Evolutionary conservation across 2,888 invertebrate species (phyloP).

Genomic region (Proisotoma minuta): DNA sequence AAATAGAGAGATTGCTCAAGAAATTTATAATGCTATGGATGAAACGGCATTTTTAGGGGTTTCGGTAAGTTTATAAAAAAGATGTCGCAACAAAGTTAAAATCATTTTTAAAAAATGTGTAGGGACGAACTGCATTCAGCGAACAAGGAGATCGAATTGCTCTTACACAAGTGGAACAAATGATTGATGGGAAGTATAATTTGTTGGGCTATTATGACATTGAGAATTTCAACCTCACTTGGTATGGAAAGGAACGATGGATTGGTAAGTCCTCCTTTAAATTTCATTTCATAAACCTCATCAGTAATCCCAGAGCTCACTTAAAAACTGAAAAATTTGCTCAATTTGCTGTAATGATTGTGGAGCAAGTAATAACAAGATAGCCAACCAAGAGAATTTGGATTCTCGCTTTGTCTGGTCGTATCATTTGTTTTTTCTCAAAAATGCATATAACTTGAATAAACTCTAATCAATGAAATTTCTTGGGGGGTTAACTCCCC

Average conservation of each 20-base stretch:
- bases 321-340: too few relatives aligned
- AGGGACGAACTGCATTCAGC: conserved; percentile 97
- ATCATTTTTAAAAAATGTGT: conserved; percentile 32
- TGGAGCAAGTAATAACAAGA: too few relatives aligned
- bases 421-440: too few relatives aligned
- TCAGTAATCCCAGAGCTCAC: too few relatives aligned
- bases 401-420: too few relatives aligned
- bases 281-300: too few relatives aligned
- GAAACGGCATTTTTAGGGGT: conserved; percentile 97
- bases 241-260: conserved; percentile 88
- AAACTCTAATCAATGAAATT: too few relatives aligned
- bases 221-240: conserved; percentile 89
- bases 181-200: conserved; percentile 88
- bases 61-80: conserved; percentile 62
- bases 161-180: conserved; percentile 95
- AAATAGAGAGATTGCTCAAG: conserved; percentile 87
- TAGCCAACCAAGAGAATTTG: too few relatives aligned
- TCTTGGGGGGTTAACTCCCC: too few relatives aligned
- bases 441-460: too few relatives aligned
- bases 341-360: too few relatives aligned
- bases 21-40: conserved; percentile 96
- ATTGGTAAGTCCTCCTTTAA: conserved; percentile 51
- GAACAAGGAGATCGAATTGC: conserved; percentile 95
- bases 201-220: conserved; percentile 95
- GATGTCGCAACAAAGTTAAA: background rate